Conservation (phyloP, 2,888 invertebrate species). For the Arctia plantaginis region DNA sequence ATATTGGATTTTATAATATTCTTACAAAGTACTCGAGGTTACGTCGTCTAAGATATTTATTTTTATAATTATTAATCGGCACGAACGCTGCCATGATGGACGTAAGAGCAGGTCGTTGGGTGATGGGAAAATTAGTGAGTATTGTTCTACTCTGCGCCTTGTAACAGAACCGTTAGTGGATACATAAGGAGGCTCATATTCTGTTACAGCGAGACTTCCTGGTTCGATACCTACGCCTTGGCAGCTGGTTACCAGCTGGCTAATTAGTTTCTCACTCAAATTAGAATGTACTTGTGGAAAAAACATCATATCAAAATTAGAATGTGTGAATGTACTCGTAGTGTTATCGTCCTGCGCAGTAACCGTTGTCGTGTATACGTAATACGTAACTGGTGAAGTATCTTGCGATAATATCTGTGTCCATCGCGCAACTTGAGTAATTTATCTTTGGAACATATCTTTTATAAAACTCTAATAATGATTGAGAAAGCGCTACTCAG, state of each 20-base stretch:
- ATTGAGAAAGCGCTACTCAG: not conserved
- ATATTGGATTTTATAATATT: not conserved
- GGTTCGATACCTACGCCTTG: not conserved
- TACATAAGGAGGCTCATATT: not conserved
- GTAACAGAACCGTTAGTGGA: not conserved
- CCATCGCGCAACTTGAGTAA: not conserved
- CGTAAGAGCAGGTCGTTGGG: not conserved
- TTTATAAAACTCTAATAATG: not conserved
- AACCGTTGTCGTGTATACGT: not conserved
- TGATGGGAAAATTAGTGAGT: not conserved
- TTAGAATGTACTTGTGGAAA: not conserved
- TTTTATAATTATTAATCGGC: not conserved
- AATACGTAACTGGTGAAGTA: constrained; percentile 1
- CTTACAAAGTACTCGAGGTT: not conserved
- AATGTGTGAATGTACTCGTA: constrained; percentile 6
- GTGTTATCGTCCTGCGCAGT: not conserved
- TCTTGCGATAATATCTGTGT: not conserved
- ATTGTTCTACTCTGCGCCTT: not conserved
- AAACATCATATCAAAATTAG: constrained; percentile 1
- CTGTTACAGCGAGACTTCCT: not conserved
- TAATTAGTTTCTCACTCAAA: not conserved
- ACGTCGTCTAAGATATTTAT: not conserved
- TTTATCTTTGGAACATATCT: not conserved
- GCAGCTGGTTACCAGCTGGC: not conserved
- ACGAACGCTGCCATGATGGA: not conserved